Conservation (phyloP, 1,140 invertebrate genomes). For the Brachionus calyciflorus region DNA sequence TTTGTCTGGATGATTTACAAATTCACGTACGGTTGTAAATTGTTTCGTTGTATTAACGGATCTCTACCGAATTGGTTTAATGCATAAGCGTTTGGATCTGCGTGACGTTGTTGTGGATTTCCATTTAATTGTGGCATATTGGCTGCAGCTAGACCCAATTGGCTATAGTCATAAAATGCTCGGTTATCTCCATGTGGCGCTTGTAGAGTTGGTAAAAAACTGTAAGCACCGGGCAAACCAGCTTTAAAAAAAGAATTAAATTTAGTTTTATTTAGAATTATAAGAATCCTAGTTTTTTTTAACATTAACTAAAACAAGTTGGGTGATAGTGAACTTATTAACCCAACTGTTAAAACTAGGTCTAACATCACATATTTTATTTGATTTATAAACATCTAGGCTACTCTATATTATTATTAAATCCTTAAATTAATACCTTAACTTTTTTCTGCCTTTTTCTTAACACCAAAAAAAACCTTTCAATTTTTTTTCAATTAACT, state of each 20-base stretch:
- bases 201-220: background rate
- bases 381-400: background rate
- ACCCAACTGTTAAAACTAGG: background rate
- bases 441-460: background rate
- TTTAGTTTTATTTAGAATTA: no score
- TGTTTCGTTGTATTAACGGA: background rate
- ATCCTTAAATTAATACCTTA: conserved; percentile 31
- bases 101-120: background rate
- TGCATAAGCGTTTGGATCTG: background rate
- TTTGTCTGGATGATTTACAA: background rate
- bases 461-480: background rate
- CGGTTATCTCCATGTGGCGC: background rate
- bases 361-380: background rate
- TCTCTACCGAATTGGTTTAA: conserved; percentile 3
- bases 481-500: background rate
- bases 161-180: background rate
- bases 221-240: background rate
- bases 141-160: background rate
- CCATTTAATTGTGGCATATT: background rate
- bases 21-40: conserved; percentile 10
- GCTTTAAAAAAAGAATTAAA: background rate
- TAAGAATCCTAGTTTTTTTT: background rate
- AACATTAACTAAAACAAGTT: background rate
- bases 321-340: background rate
- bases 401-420: background rate